phyloP scores from a whole-genome alignment of 2,113 vertebrate species.

The Sclerurus mexicanus region DNA sequence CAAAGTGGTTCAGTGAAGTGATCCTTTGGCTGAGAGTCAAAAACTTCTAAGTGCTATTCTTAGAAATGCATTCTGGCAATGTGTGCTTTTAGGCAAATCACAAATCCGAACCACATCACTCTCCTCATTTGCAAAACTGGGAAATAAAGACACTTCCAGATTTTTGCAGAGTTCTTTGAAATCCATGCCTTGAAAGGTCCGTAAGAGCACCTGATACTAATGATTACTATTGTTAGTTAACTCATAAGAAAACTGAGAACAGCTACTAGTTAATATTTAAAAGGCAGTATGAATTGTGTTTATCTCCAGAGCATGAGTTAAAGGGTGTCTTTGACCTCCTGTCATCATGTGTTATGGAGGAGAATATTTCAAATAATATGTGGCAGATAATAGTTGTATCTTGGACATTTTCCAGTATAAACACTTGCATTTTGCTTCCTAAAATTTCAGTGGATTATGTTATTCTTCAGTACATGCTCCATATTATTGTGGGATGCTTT shows the following conservation, averaged over 20 bases:
- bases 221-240: background rate
- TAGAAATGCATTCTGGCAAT: background rate
- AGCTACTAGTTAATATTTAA: constrained; percentile 26
- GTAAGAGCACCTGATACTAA: background rate
- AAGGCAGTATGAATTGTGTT: background rate
- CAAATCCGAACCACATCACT: background rate
- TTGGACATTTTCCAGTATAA: background rate
- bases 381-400: background rate
- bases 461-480: background rate
- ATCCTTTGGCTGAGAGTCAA: background rate
- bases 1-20: background rate
- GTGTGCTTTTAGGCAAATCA: constrained; percentile 8
- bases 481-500: background rate
- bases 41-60: background rate
- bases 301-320: background rate
- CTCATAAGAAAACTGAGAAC: background rate
- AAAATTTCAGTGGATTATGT: background rate
- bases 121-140: background rate
- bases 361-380: constrained; percentile 6
- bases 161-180: background rate
- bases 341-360: background rate
- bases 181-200: background rate
- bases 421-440: background rate
- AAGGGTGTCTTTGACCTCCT: constrained; percentile 23
- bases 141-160: background rate